phyloP scores from a whole-genome alignment of 2,113 vertebrate genomes.

The Noturus placidus region DNA sequence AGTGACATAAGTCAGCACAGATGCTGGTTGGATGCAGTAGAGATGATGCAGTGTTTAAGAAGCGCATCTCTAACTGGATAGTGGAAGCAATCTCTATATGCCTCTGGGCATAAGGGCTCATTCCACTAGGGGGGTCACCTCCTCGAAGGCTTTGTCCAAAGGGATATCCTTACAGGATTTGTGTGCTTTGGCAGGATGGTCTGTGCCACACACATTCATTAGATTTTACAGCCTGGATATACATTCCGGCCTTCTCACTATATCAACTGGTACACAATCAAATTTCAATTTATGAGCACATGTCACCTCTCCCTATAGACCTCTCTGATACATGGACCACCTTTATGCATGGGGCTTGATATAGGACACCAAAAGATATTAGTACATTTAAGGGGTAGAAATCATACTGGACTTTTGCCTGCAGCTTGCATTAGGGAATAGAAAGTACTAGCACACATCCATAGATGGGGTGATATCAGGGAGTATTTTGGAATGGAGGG shows the following conservation, averaged over 20 bases:
- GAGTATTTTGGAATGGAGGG: background rate
- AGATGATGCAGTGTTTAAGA: too few species aligned
- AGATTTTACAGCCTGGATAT: too few species aligned
- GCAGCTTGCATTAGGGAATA: background rate
- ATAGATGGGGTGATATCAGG: background rate
- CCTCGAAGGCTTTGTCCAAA: too few species aligned
- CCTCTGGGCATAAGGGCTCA: too few species aligned
- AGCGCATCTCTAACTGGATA: too few species aligned
- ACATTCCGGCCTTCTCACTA: background rate
- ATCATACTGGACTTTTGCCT: background rate
- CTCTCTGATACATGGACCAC: background rate
- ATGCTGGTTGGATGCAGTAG: too few species aligned
- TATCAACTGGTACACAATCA: background rate
- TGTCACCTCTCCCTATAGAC: background rate
- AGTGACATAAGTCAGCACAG: too few species aligned
- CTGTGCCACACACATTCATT: too few species aligned
- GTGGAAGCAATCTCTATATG: too few species aligned
- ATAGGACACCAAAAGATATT: background rate
- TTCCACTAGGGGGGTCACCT: too few species aligned
- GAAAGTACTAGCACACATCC: background rate
- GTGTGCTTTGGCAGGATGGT: too few species aligned
- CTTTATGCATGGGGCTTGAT: constrained; percentile 2
- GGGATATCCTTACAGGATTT: too few species aligned
- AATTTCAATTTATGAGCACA: background rate
- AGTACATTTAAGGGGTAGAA: background rate